Evolutionary conservation across 2,113 vertebrate species (phyloP), one percentile per base, ranked within the genome.

Genomic region (Cygnus buccinator): DNA sequence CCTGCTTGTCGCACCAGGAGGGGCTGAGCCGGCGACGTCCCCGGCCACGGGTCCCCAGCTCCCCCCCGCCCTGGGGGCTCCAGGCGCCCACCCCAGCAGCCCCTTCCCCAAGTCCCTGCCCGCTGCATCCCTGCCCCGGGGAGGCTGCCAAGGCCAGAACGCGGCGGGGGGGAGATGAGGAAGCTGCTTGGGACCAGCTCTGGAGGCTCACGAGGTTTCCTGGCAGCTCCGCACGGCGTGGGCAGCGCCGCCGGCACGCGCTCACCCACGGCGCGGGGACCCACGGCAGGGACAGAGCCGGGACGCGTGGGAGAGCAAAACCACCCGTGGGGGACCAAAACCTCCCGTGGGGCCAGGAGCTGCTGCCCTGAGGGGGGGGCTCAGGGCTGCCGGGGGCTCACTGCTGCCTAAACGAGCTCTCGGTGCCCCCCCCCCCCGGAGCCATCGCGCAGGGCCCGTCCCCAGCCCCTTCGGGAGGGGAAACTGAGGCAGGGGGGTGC

Each of bases 401-500:
- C 74, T 82, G 25, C 4, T 46, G 80, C 87, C 29, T 86, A 4
- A 52, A 79, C 0, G 72, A 83, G 84, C 62, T 77, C 23, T 25
- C 1, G 41, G 21, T 26, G 26, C 39, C 41, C 58, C 16, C 44
- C 44, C 46, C 71, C 55, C 3, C n/a, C n/a, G n/a, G 55, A 68
- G 81, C 62, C 14, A 16, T 11, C 20, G 43, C 14, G 1, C 10
- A 59, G 26, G 48, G 28, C 21, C 43, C 11, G 33, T 2, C 13
- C 18, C 19, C 58, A 13, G n/a, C 1, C 1, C 10, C 65, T 28
- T 9, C 4, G 3, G 28, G 23, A 50, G 65, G 92, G 70, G 90
- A 96, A 95, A 95, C 90, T 77, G 94, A 94, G 87, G 92, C 95
- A 57, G 25, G 8, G n/a, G 14, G 39, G n/a, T 46, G 63, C 19